Evolutionary conservation across 2,888 invertebrate species (phyloP), one percentile per base, ranked within the genome.

Genomic region (Napeogenes sylphis): DNA sequence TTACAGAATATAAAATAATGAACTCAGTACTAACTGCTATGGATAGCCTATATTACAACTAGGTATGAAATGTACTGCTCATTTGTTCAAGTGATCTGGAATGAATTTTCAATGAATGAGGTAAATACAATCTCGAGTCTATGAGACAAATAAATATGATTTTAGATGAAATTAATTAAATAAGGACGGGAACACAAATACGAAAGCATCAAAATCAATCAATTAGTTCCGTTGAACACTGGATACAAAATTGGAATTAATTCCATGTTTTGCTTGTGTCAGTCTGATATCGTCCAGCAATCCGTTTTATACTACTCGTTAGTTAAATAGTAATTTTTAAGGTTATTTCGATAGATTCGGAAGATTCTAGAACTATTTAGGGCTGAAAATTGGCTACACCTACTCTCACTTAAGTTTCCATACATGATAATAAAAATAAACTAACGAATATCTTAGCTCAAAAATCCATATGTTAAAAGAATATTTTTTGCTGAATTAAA

Each of bases 101-200:
- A 88, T 88, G 87, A 81, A 81, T 56, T 79, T 57, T 64, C 57
- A 61, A 66, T 67, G 65, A 67, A 73, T 73, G 77, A 76, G 75
- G 73, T 77, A 74, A 75, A 75, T 63, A 67, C 61, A 69, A 73
- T 69, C 70, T 72, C 71, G 71, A 65, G 67, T 73, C 70, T 70
- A 70, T 42, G 61, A 69, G 65, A 74, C 68, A 69, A 71, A 75
- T 83, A 80, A 84, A 77, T 82, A 75, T 45, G 59, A 62, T 56
- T 56, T 55, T 66, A 58, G 66, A 74, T 70, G 67, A 75, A 75
- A 77, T 65, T 86, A 87, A n/a, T n/a, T n/a, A 85, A 79, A 83
- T 88, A 89, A 79, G 90, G 90, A 90, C 90, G 90, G 90, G 89
- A 90, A 89, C 87, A 87, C 82, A 89, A 88, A 84, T 21, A 70